Conservation (phyloP, 2,113 vertebrate genomes). For the Larimichthys polyactis region DNA sequence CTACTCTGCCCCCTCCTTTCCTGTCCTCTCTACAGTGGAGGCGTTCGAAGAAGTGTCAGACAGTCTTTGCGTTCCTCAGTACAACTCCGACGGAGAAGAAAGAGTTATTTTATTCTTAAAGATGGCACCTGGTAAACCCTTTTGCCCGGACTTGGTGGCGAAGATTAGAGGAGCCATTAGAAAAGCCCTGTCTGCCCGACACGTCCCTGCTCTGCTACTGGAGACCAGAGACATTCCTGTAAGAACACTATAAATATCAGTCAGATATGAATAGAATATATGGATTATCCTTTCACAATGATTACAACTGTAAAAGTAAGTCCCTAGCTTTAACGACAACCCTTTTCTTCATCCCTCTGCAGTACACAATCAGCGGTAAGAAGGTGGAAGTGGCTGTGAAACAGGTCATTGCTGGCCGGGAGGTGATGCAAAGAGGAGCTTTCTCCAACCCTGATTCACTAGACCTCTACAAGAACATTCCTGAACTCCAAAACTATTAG, state of each 20-base stretch:
- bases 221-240: conserved; percentile 96
- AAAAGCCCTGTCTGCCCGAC: conserved; percentile 89
- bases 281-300: conserved; percentile 10
- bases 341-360: conserved; percentile 31
- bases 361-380: conserved; percentile 97
- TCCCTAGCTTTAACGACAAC: conserved; percentile 28
- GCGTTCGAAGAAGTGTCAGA: conserved; percentile 95
- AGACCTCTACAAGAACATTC: conserved; percentile 93
- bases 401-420: conserved; percentile 91
- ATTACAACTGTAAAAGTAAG: conserved; percentile 3
- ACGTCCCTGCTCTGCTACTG: conserved; percentile 92
- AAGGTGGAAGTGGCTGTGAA: conserved; percentile 98
- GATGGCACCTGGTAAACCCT: conserved; percentile 87
- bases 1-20: conserved; percentile 3
- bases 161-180: conserved; percentile 89
- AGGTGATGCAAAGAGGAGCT: conserved; percentile 89
- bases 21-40: conserved; percentile 86
- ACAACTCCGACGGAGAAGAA: conserved; percentile 91
- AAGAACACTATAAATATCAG: conserved; percentile 60
- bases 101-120: conserved; percentile 95
- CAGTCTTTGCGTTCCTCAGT: conserved; percentile 96
- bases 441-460: conserved; percentile 95
- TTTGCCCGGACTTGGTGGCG: conserved; percentile 84
- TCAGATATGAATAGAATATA: conserved; percentile 21
- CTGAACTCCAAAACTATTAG: conserved; percentile 94